Evolutionary conservation across 2,888 invertebrate genomes (phyloP).

Genomic region (Trilocha varians): DNA sequence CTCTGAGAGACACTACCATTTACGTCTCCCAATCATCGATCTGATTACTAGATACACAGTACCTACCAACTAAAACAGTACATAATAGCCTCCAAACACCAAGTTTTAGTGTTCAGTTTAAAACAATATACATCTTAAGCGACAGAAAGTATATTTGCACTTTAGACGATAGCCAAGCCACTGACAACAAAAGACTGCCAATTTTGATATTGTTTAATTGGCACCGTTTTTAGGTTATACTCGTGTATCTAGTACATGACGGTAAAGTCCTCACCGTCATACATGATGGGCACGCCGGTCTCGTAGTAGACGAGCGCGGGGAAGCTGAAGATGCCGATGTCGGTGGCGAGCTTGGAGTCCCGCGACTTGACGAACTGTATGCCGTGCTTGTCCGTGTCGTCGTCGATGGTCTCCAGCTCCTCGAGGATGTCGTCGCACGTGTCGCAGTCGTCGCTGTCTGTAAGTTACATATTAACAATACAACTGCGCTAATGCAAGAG

Average conservation of each 20-base stretch:
- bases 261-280: conserved; percentile 83
- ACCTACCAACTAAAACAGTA: no score
- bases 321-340: conserved; percentile 93
- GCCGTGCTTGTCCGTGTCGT: conserved; percentile 92
- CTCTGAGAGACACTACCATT: conserved; percentile 4
- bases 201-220: no score
- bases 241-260: neutral
- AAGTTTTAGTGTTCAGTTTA: no score
- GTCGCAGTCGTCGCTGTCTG: conserved; percentile 89
- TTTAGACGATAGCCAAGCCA: no score
- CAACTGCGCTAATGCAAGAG: neutral
- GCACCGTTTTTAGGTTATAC: no score
- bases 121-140: no score
- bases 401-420: conserved; percentile 92
- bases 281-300: conserved; percentile 94
- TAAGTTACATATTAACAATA: conserved; percentile 7
- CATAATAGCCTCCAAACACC: no score
- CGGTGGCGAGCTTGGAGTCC: conserved; percentile 89
- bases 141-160: no score
- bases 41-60: no score
- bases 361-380: conserved; percentile 96
- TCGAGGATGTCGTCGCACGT: conserved; percentile 88
- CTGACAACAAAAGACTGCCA: no score
- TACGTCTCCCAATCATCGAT: neutral
- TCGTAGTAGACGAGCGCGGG: conserved; percentile 95